Percentiles rank a stretch among this genome's conserved stretches.
phyloP scores from a whole-genome alignment of 2,113 vertebrate genomes.

The Oncorhynchus mykiss region DNA sequence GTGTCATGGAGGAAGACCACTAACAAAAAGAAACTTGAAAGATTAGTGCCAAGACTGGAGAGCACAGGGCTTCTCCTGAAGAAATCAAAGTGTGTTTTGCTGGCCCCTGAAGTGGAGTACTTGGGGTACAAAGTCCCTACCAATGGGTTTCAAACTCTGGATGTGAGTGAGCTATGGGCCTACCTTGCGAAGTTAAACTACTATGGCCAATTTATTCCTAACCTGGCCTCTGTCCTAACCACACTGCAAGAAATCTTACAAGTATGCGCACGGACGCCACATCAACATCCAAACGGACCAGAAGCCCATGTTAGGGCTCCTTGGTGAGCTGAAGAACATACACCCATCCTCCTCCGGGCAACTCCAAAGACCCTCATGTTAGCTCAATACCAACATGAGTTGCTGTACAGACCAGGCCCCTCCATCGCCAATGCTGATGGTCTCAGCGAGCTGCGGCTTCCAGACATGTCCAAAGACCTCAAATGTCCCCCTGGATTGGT shows the following conservation, averaged over 20 bases:
- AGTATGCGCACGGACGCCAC: neutral
- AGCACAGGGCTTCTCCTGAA: constrained; percentile 16
- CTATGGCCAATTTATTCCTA: neutral
- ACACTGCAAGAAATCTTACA: neutral
- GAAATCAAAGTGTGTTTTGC: constrained; percentile 10
- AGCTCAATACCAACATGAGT: neutral
- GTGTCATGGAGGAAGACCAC: constrained; percentile 3
- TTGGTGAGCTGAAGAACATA: neutral
- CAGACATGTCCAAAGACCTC: neutral
- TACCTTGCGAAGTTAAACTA: neutral
- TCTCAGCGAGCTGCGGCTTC: constrained; percentile 1
- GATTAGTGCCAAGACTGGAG: neutral
- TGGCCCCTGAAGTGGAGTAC: constrained; percentile 1
- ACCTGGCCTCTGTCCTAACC: no score
- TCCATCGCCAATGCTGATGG: neutral
- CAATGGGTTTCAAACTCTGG: constrained; percentile 1
- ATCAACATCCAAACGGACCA: constrained; percentile 5
- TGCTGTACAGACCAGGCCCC: neutral
- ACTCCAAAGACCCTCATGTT: constrained; percentile 8
- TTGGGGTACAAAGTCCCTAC: neutral
- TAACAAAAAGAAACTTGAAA: neutral
- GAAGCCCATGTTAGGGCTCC: neutral
- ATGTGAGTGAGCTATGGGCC: neutral
- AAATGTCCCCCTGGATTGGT: neutral
- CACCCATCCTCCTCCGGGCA: neutral